These are phyloP conservation scores for Mythimna albipuncta DNA, from an alignment of 2,888 invertebrate species.

Conservation along the genomic window DNA sequence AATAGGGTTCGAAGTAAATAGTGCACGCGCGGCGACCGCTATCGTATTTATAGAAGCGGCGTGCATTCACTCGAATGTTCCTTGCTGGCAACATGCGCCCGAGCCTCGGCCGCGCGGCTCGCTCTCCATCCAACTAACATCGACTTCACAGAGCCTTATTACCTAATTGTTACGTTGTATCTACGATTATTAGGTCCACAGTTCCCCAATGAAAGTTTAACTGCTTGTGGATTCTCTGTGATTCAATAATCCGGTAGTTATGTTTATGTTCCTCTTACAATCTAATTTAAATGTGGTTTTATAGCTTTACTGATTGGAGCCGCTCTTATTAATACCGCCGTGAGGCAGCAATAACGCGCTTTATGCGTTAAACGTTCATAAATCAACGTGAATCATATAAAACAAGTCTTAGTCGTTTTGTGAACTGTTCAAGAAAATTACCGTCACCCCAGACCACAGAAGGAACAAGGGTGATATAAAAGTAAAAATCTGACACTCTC, in stretches of 20 bases:
- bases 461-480: too few species aligned
- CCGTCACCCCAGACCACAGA: too few species aligned
- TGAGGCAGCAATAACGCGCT: constrained; percentile 1
- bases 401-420: not conserved
- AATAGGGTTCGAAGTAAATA: constrained; percentile 77
- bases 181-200: constrained; percentile 16
- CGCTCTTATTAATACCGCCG: constrained; percentile 32
- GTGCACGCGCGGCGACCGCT: constrained; percentile 67
- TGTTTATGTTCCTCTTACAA: constrained; percentile 14
- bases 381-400: constrained; percentile 1
- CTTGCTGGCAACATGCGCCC: constrained; percentile 67
- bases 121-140: constrained; percentile 53
- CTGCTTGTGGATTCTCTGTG: constrained; percentile 20
- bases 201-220: constrained; percentile 30
- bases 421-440: too few species aligned
- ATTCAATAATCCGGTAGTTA: constrained; percentile 13
- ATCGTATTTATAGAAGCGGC: constrained; percentile 82
- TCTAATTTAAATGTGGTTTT: constrained; percentile 21
- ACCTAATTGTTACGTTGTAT: constrained; percentile 51
- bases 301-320: constrained; percentile 17
- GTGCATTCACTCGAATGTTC: constrained; percentile 84
- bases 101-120: constrained; percentile 59
- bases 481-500: too few species aligned
- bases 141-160: constrained; percentile 49
- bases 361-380: not conserved